These are phyloP conservation scores for Ceuthmochares aereus DNA, from an alignment of 2,113 vertebrate species.

Conservation along the genomic window DNA sequence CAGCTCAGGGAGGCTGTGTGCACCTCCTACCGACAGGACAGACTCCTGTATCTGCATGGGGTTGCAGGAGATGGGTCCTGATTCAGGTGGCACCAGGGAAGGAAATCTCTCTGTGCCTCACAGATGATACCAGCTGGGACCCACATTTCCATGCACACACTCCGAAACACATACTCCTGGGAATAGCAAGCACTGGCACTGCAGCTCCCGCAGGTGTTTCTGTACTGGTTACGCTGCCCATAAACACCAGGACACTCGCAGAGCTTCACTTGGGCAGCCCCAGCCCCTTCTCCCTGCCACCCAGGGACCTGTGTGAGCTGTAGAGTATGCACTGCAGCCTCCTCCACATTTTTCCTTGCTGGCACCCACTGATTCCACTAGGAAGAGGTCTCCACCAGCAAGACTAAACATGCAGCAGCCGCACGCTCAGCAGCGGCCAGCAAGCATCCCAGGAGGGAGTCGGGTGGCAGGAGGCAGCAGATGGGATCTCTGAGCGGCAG, in stretches of 20 bases:
- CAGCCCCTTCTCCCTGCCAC: no score
- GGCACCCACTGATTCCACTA: neutral
- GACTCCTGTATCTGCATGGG: rapidly evolving
- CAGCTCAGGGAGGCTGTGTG: rapidly evolving
- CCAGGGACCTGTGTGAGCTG: neutral
- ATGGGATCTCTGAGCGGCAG: neutral
- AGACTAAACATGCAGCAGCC: neutral
- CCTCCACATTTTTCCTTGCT: rapidly evolving
- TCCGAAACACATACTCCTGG: rapidly evolving
- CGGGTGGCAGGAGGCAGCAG: neutral
- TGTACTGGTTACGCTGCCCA: rapidly evolving
- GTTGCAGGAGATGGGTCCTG: rapidly evolving
- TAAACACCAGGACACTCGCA: rapidly evolving
- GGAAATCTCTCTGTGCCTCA: rapidly evolving
- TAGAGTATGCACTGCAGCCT: no score
- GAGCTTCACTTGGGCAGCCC: neutral
- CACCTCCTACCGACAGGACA: neutral
- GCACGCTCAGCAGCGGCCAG: rapidly evolving
- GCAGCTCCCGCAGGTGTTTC: neutral
- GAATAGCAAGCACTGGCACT: rapidly evolving
- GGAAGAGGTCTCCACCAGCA: neutral
- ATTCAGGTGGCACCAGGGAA: neutral
- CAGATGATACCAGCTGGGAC: neutral
- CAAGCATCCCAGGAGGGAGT: neutral
- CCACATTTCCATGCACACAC: rapidly evolving